phyloP scores from a whole-genome alignment of 2,888 invertebrate species.

The Chaetogeoica ovagalla region DNA sequence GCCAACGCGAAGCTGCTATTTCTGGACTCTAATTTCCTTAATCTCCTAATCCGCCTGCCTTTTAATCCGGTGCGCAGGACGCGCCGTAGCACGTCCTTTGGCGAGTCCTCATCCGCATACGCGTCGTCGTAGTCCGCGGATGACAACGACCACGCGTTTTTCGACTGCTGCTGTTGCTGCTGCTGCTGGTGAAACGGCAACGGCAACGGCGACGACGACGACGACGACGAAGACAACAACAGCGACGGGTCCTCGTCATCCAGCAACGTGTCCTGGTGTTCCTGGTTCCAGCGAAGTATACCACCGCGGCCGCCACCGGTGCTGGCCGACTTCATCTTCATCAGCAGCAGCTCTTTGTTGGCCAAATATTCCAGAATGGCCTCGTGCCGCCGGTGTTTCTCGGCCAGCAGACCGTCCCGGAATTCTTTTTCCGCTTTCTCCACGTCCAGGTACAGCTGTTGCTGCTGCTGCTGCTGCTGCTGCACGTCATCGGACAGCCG shows the following conservation, averaged over 20 bases:
- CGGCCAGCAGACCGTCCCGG: slow-evolving; percentile 22
- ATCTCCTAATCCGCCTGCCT: slow-evolving; percentile 55
- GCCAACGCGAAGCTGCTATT: slow-evolving; percentile 54
- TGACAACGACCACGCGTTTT: not conserved
- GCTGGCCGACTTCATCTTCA: slow-evolving; percentile 54
- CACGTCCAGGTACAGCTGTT: slow-evolving; percentile 21
- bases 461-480: not conserved
- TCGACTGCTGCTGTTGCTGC: not conserved
- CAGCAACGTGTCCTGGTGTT: slow-evolving; percentile 40
- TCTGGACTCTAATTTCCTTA: slow-evolving; percentile 56
- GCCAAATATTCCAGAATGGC: slow-evolving; percentile 54
- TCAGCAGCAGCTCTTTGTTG: slow-evolving; percentile 54
- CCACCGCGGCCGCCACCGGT: slow-evolving; percentile 8
- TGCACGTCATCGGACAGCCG: not conserved
- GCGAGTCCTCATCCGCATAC: slow-evolving; percentile 29
- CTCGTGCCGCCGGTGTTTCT: slow-evolving; percentile 20
- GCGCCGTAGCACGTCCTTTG: slow-evolving; percentile 41
- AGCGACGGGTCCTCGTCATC: slow-evolving; percentile 28
- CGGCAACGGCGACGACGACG: slow-evolving; percentile 7
- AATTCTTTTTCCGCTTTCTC: slow-evolving; percentile 42
- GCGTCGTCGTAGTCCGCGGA: not conserved
- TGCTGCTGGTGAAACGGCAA: not conserved
- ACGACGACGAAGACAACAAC: not conserved
- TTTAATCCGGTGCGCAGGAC: slow-evolving; percentile 54
- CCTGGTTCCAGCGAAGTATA: slow-evolving; percentile 41